Conservation (phyloP, 2,888 invertebrate genomes). For the Cerastoderma edule region DNA sequence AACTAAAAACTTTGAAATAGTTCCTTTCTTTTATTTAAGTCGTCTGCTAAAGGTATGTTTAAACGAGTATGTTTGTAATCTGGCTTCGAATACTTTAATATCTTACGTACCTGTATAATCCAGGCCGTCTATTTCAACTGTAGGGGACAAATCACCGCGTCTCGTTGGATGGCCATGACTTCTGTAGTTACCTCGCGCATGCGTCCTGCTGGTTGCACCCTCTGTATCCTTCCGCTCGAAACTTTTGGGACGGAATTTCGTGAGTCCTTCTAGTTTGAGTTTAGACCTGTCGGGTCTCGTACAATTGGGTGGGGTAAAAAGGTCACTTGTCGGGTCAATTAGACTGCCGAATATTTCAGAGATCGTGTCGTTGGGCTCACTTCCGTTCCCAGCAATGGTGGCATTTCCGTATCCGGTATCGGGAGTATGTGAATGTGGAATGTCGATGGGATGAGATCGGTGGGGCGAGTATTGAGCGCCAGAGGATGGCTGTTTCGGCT, state of each 20-base stretch:
- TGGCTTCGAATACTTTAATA: no score
- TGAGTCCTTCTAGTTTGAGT: constrained; percentile 44
- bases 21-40: no score
- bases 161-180: neutral
- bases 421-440: neutral
- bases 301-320: neutral
- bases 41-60: no score
- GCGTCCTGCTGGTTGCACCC: neutral
- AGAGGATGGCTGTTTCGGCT: neutral
- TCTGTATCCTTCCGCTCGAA: constrained; percentile 15
- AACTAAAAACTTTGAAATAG: no score
- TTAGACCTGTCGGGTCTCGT: constrained; percentile 43
- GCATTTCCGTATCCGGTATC: neutral
- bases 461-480: neutral
- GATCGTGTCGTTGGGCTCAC: constrained; percentile 34
- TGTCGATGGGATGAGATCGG: constrained; percentile 18
- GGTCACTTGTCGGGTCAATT: constrained; percentile 36
- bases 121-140: constrained; percentile 39
- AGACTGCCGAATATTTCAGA: constrained; percentile 53
- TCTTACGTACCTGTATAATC: constrained; percentile 36
- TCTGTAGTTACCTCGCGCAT: neutral
- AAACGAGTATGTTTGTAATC: no score
- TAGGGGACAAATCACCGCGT: constrained; percentile 30
- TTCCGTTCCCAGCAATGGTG: constrained; percentile 21
- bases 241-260: constrained; percentile 38